Base-by-base conservation (phyloP, 2,113 vertebrate species). In the Strix aluco region DNA sequence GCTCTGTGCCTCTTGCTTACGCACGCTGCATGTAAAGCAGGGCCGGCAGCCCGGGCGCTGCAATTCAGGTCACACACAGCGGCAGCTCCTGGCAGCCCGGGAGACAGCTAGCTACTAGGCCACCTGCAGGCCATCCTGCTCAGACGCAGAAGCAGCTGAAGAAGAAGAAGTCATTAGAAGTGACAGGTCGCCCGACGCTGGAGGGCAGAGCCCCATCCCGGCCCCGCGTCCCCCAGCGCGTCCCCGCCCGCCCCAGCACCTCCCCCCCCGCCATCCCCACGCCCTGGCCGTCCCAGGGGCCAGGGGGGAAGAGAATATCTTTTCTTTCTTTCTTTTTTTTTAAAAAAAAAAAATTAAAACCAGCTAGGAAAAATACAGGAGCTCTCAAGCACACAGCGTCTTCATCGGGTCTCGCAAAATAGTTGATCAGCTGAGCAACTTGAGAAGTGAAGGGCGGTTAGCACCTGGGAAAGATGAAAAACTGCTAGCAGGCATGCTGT, bases 21-120 rank as follows among this genome's bases (percentile, higher is more conserved):
- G 89, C 97, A 23, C 11, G 36, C 98, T 97, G 98, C 98, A 98
- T 98, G 98, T 96, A 95, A 98, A 98, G 96, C 98, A 98, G 97
- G 65, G 69, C 97, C 92, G 59, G n/a, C 75, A 95, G 94, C 91
- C 69, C 92, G 19, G n/a, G 77, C 63, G 44, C 97, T 84, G 96
- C 91, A 95, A 98, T 97, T 97, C 98, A 95, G 97, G 96, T 96
- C 96, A 95, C 97, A 97, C 91, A 95, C 88, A 72, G 36, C 83
- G 92, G 93, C 98, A 91, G 97, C 97, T 97, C 96, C 95, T 69
- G 57, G 96, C 96, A 96, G 95, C 96, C 71, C 88, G 58, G 91
- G 86, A 97, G 96, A 95, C 97, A 96, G 96, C 81, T 95, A 73
- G 94, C 97, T 91, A 85, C 92, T 85, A 65, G 97, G 97, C 97